Conservation (phyloP, 2,888 invertebrate species). For the Adelphocoris suturalis region DNA sequence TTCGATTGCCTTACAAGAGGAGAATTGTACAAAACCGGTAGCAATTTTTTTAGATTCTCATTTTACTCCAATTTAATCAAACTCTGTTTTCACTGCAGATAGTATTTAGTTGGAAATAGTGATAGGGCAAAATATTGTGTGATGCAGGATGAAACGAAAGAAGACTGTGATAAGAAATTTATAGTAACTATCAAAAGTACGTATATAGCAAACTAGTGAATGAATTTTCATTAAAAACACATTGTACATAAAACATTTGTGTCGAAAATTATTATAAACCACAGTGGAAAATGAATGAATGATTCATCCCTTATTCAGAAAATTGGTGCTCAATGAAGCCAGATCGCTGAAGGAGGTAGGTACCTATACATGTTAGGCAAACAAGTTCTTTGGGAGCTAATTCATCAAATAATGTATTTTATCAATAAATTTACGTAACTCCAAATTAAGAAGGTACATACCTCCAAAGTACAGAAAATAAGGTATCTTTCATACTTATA, state of each 20-base stretch:
- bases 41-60: neutral
- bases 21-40: neutral
- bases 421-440: too few species aligned
- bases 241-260: neutral
- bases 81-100: neutral
- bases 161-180: conserved; percentile 49
- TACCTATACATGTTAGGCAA: too few species aligned
- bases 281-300: too few species aligned
- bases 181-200: neutral
- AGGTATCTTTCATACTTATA: too few species aligned
- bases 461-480: too few species aligned
- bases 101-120: neutral
- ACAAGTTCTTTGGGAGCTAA: too few species aligned
- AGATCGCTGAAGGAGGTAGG: too few species aligned
- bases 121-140: neutral
- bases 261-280: neutral
- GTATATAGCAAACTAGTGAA: neutral
- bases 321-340: too few species aligned
- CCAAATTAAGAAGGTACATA: too few species aligned
- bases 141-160: conserved; percentile 33
- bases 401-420: too few species aligned
- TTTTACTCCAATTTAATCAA: neutral
- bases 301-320: too few species aligned
- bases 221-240: neutral
- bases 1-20: neutral